Percentiles rank a stretch among this genome's conserved stretches.
Conservation (phyloP, 2,797 vertebrate species). For the Crypturellus tataupa region DNA sequence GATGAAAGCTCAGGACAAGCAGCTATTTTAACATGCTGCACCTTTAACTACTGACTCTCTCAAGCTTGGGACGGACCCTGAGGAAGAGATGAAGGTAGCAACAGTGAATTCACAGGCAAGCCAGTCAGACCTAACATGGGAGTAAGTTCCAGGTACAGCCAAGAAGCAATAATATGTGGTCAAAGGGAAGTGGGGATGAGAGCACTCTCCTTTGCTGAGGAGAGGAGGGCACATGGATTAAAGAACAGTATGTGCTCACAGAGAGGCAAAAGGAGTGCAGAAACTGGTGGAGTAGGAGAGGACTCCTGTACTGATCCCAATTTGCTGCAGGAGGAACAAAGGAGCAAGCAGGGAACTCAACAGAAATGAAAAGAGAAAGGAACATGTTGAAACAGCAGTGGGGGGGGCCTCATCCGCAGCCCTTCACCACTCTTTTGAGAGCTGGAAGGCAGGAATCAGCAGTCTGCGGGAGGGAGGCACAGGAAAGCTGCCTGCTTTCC, state of each 20-base stretch:
- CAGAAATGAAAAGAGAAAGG: constrained; percentile 29
- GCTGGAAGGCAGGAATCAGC: constrained; percentile 26
- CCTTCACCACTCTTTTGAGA: background rate
- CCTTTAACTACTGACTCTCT: background rate
- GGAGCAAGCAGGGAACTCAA: background rate
- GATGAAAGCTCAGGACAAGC: background rate
- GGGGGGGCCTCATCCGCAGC: background rate
- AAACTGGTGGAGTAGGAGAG: background rate
- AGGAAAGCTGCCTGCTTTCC: constrained; percentile 9
- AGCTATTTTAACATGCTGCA: background rate
- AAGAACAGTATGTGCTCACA: background rate
- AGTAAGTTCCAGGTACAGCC: background rate
- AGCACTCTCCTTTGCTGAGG: background rate
- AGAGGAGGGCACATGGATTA: background rate
- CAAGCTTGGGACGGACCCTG: background rate
- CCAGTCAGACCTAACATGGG: background rate
- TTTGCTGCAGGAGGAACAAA: background rate
- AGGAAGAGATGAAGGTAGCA: background rate
- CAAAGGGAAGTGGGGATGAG: background rate
- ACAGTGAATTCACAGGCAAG: background rate
- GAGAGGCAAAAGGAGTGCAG: background rate
- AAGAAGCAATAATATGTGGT: background rate
- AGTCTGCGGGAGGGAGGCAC: constrained; percentile 20
- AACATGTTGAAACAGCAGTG: background rate
- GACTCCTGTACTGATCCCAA: background rate